phyloP scores from a whole-genome alignment of 2,888 invertebrate genomes.

The Lampropteryx suffumata region DNA sequence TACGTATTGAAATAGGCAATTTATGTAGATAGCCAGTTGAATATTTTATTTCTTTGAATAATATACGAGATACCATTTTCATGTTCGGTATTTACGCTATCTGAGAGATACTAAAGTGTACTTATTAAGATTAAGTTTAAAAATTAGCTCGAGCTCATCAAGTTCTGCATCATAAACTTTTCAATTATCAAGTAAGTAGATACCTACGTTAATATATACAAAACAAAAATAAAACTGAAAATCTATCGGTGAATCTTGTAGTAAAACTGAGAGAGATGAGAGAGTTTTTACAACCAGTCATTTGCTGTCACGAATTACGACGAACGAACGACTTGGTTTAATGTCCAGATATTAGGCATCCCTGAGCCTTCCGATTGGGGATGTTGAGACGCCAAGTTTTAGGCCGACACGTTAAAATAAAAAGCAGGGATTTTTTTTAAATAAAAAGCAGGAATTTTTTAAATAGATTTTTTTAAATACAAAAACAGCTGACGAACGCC shows the following conservation, averaged over 20 bases:
- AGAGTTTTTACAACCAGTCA: constrained; percentile 37
- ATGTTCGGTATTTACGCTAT: neutral
- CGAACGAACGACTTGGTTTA: constrained; percentile 32
- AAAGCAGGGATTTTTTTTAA: too few relatives aligned
- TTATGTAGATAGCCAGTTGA: neutral
- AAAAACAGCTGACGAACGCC: too few relatives aligned
- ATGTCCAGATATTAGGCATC: constrained; percentile 33
- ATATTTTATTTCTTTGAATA: neutral
- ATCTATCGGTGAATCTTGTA: constrained; percentile 25
- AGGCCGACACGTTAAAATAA: too few relatives aligned
- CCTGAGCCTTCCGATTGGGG: constrained; percentile 13
- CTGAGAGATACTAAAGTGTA: too few relatives aligned
- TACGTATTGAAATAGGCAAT: constrained; percentile 2
- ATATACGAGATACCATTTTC: too few relatives aligned
- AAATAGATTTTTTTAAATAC: too few relatives aligned
- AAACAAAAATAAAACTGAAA: constrained; percentile 18
- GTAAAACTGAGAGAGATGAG: constrained; percentile 36
- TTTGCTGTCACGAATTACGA: constrained; percentile 35
- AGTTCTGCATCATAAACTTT: constrained; percentile 11
- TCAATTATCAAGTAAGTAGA: constrained; percentile 3
- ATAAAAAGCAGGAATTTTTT: too few relatives aligned
- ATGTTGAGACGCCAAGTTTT: neutral
- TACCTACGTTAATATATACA: too few relatives aligned
- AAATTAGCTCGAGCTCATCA: constrained; percentile 3
- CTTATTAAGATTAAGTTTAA: neutral